A percentile compares a stretch with the other conserved stretches of the same genome.
These are phyloP conservation scores for Cryptocheilus praepositus DNA, from an alignment of 2,888 invertebrate species.

Conservation along the genomic window DNA sequence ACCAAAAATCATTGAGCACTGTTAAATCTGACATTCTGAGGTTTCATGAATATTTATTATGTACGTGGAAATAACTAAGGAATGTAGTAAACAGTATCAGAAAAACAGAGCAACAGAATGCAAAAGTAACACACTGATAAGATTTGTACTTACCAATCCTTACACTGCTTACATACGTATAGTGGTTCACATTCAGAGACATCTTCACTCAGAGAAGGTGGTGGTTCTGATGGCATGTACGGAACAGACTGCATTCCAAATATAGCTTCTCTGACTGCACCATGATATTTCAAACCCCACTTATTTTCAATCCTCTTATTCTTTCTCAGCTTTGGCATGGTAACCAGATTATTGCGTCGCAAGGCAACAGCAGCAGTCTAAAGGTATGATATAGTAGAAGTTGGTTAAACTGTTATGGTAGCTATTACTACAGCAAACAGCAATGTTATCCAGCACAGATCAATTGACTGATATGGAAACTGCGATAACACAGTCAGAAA, in stretches of 20 bases:
- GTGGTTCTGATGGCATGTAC: constrained; percentile 59
- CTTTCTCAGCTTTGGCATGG: constrained; percentile 58
- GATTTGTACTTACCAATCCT: constrained; percentile 62
- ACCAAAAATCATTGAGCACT: no score
- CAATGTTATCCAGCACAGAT: neutral
- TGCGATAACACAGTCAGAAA: neutral
- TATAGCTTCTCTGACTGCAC: constrained; percentile 61
- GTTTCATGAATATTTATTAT: no score
- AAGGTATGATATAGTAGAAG: neutral
- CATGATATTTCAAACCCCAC: constrained; percentile 60
- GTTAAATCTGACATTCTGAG: no score
- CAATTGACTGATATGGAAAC: neutral
- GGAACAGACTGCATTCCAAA: constrained; percentile 56
- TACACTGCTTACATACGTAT: constrained; percentile 63
- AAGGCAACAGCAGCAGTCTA: constrained; percentile 26
- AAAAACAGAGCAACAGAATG: neutral
- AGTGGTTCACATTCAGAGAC: constrained; percentile 40
- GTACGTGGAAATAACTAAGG: neutral
- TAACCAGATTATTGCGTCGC: constrained; percentile 24
- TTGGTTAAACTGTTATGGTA: neutral
- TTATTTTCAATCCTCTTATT: constrained; percentile 54
- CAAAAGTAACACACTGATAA: neutral
- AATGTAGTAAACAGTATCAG: neutral
- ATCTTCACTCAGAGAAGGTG: constrained; percentile 48
- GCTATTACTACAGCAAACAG: neutral